These are phyloP conservation scores for Sturnus vulgaris DNA, from an alignment of 2,113 vertebrate species.

Conservation along the genomic window DNA sequence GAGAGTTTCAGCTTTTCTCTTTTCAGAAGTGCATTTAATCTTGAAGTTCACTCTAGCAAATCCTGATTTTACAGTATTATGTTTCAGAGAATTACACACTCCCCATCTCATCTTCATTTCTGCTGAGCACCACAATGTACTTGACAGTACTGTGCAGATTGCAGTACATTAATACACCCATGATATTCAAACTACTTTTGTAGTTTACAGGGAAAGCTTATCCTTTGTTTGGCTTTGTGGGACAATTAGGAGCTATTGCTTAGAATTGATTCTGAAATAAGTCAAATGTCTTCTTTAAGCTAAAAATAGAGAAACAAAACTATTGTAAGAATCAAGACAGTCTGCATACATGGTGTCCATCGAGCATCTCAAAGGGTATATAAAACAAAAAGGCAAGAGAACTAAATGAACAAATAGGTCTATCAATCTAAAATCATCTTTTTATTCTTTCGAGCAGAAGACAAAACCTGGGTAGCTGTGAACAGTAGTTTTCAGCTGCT, in stretches of 20 bases:
- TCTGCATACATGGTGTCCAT: neutral
- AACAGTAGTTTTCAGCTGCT: neutral
- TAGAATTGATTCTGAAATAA: neutral
- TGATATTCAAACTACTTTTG: neutral
- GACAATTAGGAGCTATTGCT: neutral
- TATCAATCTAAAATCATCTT: neutral
- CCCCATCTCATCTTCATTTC: neutral
- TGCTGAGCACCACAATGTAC: neutral
- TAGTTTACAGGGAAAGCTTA: neutral
- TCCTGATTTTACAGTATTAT: neutral
- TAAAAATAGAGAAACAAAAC: neutral
- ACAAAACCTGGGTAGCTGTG: neutral
- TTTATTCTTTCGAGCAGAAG: neutral
- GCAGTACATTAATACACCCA: neutral
- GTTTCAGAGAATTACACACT: neutral
- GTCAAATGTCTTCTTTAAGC: neutral
- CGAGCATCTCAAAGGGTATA: neutral
- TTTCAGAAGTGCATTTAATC: neutral
- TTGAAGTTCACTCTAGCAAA: neutral
- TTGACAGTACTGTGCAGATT: neutral
- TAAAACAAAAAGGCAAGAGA: neutral
- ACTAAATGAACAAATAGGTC: neutral
- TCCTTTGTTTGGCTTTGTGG: neutral
- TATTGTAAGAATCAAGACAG: neutral
- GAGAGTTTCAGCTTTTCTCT: neutral